Evolutionary conservation across 2,888 invertebrate species (phyloP).

Genomic region (Sthenelais limicola): DNA sequence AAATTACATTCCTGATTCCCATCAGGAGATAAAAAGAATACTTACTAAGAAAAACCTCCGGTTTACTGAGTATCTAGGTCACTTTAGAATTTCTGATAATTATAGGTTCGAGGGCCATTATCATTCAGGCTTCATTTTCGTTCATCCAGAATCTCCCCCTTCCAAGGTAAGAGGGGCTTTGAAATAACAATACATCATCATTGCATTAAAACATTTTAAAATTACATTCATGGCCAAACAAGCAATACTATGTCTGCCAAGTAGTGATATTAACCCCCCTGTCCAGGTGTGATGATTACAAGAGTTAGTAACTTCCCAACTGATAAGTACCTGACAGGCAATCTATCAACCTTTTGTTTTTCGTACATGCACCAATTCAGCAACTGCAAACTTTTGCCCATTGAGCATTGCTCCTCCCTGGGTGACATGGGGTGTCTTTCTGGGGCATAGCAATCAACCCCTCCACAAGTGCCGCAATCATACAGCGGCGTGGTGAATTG

Average conservation of each 20-base stretch:
- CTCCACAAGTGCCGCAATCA: constrained; percentile 28
- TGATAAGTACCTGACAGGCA: constrained; percentile 17
- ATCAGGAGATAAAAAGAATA: no score
- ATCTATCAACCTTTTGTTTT: constrained; percentile 34
- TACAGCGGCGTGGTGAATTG: neutral
- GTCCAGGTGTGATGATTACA: constrained; percentile 26
- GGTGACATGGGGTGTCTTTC: neutral
- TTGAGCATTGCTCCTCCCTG: neutral
- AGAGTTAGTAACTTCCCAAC: neutral
- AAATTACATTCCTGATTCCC: no score
- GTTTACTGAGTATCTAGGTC: no score
- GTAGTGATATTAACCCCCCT: neutral
- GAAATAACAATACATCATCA: no score
- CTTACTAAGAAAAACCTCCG: no score
- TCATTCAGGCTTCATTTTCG: no score
- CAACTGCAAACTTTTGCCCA: constrained; percentile 6
- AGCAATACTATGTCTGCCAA: neutral
- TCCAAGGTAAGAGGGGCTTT: no score
- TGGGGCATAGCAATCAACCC: neutral
- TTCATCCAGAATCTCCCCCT: no score
- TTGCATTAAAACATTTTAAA: neutral
- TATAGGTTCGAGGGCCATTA: no score
- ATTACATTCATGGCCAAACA: neutral
- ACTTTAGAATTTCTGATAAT: no score
- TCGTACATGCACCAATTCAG: constrained; percentile 33